phyloP scores from a whole-genome alignment of 2,888 invertebrate genomes.

The Platerodrilus igneus region DNA sequence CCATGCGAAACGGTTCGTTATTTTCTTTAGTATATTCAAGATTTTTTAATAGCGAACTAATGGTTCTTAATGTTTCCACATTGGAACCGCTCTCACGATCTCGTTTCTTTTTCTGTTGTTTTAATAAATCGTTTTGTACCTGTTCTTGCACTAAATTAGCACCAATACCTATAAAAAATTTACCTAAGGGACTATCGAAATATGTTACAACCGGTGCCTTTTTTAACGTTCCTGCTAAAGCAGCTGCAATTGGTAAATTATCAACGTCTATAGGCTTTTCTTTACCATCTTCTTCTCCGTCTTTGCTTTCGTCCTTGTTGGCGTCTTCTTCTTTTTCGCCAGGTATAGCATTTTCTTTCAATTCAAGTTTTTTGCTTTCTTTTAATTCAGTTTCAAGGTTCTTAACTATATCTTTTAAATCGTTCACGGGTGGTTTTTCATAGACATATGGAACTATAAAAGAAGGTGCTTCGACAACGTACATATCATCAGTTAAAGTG shows the following conservation, averaged over 20 bases:
- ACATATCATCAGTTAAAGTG: conserved; percentile 86
- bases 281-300: conserved; percentile 26
- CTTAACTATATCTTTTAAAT: conserved; percentile 68
- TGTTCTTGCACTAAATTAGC: conserved; percentile 86
- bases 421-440: conserved; percentile 79
- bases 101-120: conserved; percentile 80
- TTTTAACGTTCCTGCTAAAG: conserved; percentile 39
- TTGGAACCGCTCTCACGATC: conserved; percentile 64
- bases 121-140: conserved; percentile 87
- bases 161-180: conserved; percentile 89
- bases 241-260: conserved; percentile 43
- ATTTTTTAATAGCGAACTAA: conserved; percentile 77
- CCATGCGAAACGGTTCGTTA: conserved; percentile 72
- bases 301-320: conserved; percentile 48
- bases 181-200: conserved; percentile 82
- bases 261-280: conserved; percentile 52
- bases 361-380: conserved; percentile 56
- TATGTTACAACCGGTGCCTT: conserved; percentile 54
- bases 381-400: conserved; percentile 61
- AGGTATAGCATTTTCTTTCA: conserved; percentile 46
- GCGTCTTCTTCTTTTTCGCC: conserved; percentile 32
- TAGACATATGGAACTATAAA: conserved; percentile 92
- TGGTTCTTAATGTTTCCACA: conserved; percentile 70
- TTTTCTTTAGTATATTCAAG: conserved; percentile 82
- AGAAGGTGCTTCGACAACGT: conserved; percentile 87